phyloP scores from a whole-genome alignment of 2,797 vertebrate species.

The Echeneis naucrates region DNA sequence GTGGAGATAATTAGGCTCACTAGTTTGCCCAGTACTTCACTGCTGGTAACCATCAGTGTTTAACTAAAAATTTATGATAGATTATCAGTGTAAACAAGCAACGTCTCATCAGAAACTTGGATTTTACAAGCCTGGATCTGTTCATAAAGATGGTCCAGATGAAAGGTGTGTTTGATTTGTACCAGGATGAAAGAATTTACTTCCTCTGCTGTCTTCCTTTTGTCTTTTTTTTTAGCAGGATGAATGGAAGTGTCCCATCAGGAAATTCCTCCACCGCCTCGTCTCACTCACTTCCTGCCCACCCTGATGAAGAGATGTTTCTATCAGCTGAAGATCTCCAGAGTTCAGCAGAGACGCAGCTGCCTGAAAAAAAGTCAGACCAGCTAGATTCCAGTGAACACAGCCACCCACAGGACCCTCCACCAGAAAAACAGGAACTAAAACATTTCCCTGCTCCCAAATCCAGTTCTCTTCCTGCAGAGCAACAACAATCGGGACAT shows the following conservation, averaged over 20 bases:
- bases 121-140: too few relatives aligned
- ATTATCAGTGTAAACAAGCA: too few relatives aligned
- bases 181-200: not conserved
- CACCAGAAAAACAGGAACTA: not conserved
- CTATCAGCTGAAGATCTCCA: constrained; percentile 9
- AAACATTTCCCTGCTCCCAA: not conserved
- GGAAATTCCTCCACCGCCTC: constrained; percentile 65
- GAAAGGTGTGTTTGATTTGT: too few relatives aligned
- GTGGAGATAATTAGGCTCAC: not conserved
- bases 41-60: too few relatives aligned
- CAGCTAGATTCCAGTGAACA: not conserved
- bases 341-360: not conserved
- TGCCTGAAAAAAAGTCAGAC: not conserved
- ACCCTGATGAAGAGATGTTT: not conserved
- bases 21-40: too few relatives aligned
- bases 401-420: not conserved
- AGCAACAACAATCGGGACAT: not conserved
- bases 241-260: constrained; percentile 64
- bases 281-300: constrained; percentile 65
- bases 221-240: constrained; percentile 48
- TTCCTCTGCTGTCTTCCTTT: not conserved
- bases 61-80: too few relatives aligned
- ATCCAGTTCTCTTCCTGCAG: not conserved
- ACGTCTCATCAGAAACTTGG: too few relatives aligned
- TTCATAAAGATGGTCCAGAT: too few relatives aligned